Conservation (phyloP, 2,113 vertebrate species). For the Tachuris rubrigastra region DNA sequence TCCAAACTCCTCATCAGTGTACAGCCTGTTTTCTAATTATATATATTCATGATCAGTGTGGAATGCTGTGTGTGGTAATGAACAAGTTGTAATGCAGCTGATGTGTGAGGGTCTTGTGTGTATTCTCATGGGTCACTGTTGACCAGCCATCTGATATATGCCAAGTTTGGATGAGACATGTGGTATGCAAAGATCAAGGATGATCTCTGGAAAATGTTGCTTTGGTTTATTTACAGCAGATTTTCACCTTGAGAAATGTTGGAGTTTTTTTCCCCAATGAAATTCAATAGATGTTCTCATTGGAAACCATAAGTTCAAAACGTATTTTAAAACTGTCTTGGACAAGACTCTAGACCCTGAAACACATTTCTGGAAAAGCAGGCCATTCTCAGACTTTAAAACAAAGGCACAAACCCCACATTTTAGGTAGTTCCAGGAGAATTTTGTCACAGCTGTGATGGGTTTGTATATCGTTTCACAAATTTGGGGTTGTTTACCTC, state of each 20-base stretch:
- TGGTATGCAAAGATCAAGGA: neutral
- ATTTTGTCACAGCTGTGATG: neutral
- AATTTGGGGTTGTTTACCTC: neutral
- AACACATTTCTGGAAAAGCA: neutral
- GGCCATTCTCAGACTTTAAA: neutral
- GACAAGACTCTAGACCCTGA: neutral
- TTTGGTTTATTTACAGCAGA: neutral
- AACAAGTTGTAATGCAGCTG: slow-evolving; percentile 58
- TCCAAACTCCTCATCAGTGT: slow-evolving; percentile 25
- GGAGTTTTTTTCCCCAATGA: neutral
- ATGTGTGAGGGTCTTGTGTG: slow-evolving; percentile 32
- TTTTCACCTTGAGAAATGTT: neutral
- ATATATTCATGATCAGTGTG: slow-evolving; percentile 60
- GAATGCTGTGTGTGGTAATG: slow-evolving; percentile 62
- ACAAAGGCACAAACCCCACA: neutral
- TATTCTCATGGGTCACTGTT: slow-evolving; percentile 51
- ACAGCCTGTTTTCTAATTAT: slow-evolving; percentile 38
- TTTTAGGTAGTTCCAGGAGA: neutral
- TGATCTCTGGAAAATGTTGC: neutral
- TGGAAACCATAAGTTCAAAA: neutral
- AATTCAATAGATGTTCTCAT: neutral
- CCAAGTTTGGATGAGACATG: neutral
- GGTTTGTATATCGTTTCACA: neutral
- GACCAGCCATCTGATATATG: slow-evolving; percentile 42
- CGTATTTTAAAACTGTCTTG: neutral